Conservation (phyloP, 2,888 invertebrate species). For the Ecliptopera silaceata region DNA sequence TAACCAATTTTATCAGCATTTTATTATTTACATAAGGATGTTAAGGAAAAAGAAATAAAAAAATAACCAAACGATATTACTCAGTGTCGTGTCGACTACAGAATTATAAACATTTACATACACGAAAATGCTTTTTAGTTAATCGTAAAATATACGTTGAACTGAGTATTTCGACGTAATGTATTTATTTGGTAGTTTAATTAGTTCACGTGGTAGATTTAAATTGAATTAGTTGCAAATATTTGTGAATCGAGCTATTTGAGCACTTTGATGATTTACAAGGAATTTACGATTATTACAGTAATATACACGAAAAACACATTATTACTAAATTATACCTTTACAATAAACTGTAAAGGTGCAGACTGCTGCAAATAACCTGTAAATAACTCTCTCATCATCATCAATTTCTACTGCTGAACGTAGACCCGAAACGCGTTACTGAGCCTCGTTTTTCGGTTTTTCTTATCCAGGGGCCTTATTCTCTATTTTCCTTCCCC, state of each 20-base stretch:
- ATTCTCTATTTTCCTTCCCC: no score
- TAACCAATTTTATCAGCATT: slow-evolving; percentile 1
- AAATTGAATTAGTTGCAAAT: slow-evolving; percentile 11
- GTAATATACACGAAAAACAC: no score
- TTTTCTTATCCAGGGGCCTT: no score
- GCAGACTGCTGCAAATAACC: no score
- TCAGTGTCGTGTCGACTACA: slow-evolving; percentile 9
- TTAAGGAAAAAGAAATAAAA: slow-evolving; percentile 6
- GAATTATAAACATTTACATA: slow-evolving; percentile 14
- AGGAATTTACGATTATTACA: no score
- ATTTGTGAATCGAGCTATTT: slow-evolving; percentile 3
- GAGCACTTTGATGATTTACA: no score
- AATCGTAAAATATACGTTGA: slow-evolving; percentile 17
- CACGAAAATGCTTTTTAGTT: slow-evolving; percentile 27
- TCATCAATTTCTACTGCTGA: no score
- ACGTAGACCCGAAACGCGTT: no score
- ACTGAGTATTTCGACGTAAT: slow-evolving; percentile 7
- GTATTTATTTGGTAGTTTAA: slow-evolving; percentile 16
- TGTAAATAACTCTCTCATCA: no score
- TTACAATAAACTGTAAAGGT: no score
- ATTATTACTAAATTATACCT: no score
- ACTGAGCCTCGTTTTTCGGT: no score
- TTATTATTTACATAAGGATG: background rate
- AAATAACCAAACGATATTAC: slow-evolving; percentile 19
- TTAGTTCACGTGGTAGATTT: slow-evolving; percentile 1